These are phyloP conservation scores for Poeciliopsis occidentalis DNA, from an alignment of 2,113 vertebrate genomes.

Conservation along the genomic window DNA sequence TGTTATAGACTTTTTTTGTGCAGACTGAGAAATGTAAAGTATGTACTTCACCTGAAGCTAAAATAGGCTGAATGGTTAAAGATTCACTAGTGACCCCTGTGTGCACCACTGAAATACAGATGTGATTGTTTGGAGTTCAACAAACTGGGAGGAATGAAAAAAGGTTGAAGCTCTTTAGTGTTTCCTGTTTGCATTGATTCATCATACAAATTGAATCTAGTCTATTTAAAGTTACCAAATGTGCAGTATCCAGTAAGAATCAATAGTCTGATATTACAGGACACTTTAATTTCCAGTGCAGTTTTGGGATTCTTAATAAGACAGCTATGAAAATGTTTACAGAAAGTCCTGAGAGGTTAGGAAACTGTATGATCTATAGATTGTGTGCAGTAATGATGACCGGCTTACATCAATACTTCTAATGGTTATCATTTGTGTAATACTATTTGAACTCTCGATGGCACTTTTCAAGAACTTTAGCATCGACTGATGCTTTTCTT, in stretches of 20 bases:
- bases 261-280: neutral
- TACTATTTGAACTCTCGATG: neutral
- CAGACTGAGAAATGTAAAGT: slow-evolving; percentile 48
- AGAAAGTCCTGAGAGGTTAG: neutral
- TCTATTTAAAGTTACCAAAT: neutral
- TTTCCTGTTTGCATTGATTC: neutral
- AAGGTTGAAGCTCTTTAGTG: neutral
- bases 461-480: neutral
- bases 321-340: neutral
- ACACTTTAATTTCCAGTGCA: neutral
- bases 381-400: neutral
- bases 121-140: slow-evolving; percentile 1
- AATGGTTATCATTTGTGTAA: neutral
- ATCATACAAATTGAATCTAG: neutral
- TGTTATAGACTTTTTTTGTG: slow-evolving; percentile 14
- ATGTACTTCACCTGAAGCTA: slow-evolving; percentile 53
- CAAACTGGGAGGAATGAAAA: neutral
- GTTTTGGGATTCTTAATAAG: neutral
- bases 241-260: neutral
- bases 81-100: slow-evolving; percentile 20
- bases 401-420: neutral
- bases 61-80: slow-evolving; percentile 34
- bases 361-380: neutral
- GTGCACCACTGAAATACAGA: slow-evolving; percentile 2
- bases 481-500: neutral